A percentile compares a stretch with the other conserved stretches of the same genome.
phyloP scores from a whole-genome alignment of 2,888 invertebrate genomes.

The Acleris emargana region DNA sequence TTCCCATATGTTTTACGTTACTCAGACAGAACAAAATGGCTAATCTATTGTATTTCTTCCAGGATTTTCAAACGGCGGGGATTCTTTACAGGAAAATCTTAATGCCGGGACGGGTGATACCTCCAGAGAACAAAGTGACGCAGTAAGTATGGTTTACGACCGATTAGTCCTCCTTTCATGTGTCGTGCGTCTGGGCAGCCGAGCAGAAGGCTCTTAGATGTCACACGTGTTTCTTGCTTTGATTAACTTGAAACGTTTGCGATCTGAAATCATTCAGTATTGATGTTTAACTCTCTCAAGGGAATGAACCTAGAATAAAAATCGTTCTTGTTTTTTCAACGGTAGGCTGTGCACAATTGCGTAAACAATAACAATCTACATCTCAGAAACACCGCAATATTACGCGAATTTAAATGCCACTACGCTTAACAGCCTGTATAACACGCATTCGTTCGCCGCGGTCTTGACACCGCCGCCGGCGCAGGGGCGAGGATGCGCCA shows the following conservation, averaged over 20 bases:
- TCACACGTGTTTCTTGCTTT: slow-evolving; percentile 33
- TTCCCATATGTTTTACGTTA: slow-evolving; percentile 1
- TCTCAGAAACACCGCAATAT: no score
- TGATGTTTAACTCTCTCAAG: no score
- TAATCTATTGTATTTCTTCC: slow-evolving; percentile 54
- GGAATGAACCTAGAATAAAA: no score
- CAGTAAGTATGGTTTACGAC: slow-evolving; percentile 64
- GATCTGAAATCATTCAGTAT: neutral
- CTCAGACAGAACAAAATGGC: slow-evolving; percentile 1
- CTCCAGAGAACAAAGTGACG: slow-evolving; percentile 63
- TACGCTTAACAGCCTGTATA: neutral
- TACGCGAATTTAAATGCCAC: neutral
- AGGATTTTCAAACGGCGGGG: slow-evolving; percentile 67
- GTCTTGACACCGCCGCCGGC: slow-evolving; percentile 19
- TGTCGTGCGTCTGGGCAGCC: slow-evolving; percentile 39
- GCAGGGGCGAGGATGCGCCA: slow-evolving; percentile 37
- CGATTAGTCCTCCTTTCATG: slow-evolving; percentile 52
- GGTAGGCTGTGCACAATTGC: no score
- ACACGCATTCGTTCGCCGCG: slow-evolving; percentile 8
- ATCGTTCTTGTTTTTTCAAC: no score
- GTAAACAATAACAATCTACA: neutral
- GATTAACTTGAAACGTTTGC: slow-evolving; percentile 11
- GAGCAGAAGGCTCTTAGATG: slow-evolving; percentile 52
- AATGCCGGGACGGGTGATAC: slow-evolving; percentile 71
- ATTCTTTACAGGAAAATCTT: slow-evolving; percentile 71